A percentile compares a stretch with the other conserved stretches of the same genome.
Evolutionary conservation across 1,140 invertebrate species (phyloP).

Genomic region (Drosophila suzukii): DNA sequence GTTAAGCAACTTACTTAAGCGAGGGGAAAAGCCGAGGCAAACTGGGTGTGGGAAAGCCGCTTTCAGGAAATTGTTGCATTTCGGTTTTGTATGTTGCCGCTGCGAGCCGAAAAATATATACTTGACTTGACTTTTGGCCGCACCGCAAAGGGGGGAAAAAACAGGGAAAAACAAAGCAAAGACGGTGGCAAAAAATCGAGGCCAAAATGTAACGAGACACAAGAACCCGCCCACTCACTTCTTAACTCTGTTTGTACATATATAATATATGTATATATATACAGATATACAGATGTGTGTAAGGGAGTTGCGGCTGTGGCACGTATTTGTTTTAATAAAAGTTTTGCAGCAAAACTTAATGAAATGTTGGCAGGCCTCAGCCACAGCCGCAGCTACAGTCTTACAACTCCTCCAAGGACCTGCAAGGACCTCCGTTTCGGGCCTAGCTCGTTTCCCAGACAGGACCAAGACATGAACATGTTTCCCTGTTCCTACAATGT

Average conservation of each 20-base stretch:
- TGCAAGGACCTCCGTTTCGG: constrained; percentile 18
- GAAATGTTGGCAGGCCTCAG: constrained; percentile 74
- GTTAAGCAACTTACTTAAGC: constrained; percentile 81
- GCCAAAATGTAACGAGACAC: constrained; percentile 77
- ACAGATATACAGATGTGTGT: constrained; percentile 1
- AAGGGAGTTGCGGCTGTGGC: constrained; percentile 50
- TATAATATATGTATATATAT: constrained; percentile 12
- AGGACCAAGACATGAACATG: constrained; percentile 45
- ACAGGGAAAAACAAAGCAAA: constrained; percentile 44
- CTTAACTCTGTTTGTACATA: not conserved
- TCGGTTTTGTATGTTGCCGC: constrained; percentile 52
- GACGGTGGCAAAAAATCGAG: constrained; percentile 62
- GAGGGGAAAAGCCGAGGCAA: constrained; percentile 13
- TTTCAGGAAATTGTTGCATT: constrained; percentile 81
- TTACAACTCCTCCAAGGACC: constrained; percentile 7
- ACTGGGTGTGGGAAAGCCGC: constrained; percentile 46
- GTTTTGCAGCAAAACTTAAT: constrained; percentile 82
- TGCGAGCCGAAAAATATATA: constrained; percentile 59
- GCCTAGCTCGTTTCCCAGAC: constrained; percentile 44
- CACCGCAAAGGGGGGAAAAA: constrained; percentile 31
- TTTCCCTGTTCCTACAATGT: constrained; percentile 5
- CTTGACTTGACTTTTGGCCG: constrained; percentile 80
- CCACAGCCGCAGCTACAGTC: constrained; percentile 32
- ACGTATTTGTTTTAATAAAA: constrained; percentile 84
- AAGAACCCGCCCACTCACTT: constrained; percentile 30